Percentiles rank a stretch among this genome's conserved stretches.
Conservation (phyloP, 2,888 invertebrate species). For the Apamea anceps region DNA sequence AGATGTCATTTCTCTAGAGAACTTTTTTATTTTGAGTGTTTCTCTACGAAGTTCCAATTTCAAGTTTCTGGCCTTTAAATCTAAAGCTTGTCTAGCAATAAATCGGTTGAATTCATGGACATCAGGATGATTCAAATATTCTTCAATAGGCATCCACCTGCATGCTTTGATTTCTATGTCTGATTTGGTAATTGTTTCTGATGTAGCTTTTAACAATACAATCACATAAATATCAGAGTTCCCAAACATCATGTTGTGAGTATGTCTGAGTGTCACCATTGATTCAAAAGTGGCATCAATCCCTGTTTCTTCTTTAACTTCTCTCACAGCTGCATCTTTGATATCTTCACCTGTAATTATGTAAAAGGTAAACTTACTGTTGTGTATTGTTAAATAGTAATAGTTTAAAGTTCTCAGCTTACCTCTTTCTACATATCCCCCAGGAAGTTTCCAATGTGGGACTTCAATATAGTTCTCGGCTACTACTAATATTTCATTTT, state of each 20-base stretch:
- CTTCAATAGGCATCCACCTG: slow-evolving; percentile 95
- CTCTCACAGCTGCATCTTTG: slow-evolving; percentile 94
- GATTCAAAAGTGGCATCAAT: slow-evolving; percentile 94
- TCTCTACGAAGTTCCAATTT: slow-evolving; percentile 90
- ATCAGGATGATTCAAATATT: slow-evolving; percentile 93
- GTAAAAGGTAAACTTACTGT: background rate
- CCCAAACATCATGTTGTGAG: slow-evolving; percentile 93
- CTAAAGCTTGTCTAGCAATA: slow-evolving; percentile 92
- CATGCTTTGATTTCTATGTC: slow-evolving; percentile 94
- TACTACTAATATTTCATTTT: slow-evolving; percentile 94
- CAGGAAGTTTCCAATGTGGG: slow-evolving; percentile 96
- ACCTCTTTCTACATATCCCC: slow-evolving; percentile 97
- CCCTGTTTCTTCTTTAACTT: slow-evolving; percentile 97
- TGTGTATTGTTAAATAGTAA: background rate
- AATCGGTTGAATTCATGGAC: slow-evolving; percentile 93
- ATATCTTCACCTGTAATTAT: slow-evolving; percentile 94
- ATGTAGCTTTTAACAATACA: slow-evolving; percentile 92
- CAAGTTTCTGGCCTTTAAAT: slow-evolving; percentile 91
- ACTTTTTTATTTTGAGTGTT: slow-evolving; percentile 76
- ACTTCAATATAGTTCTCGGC: slow-evolving; percentile 92
- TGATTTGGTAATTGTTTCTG: slow-evolving; percentile 92
- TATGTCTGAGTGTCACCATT: slow-evolving; percentile 94
- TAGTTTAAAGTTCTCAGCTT: slow-evolving; percentile 40
- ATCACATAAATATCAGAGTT: slow-evolving; percentile 97
- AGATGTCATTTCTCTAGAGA: slow-evolving; percentile 79